A percentile compares a stretch with the other conserved stretches of the same genome.
Evolutionary conservation across 2,113 vertebrate genomes (phyloP).

Genomic region (Blennius ocellaris): DNA sequence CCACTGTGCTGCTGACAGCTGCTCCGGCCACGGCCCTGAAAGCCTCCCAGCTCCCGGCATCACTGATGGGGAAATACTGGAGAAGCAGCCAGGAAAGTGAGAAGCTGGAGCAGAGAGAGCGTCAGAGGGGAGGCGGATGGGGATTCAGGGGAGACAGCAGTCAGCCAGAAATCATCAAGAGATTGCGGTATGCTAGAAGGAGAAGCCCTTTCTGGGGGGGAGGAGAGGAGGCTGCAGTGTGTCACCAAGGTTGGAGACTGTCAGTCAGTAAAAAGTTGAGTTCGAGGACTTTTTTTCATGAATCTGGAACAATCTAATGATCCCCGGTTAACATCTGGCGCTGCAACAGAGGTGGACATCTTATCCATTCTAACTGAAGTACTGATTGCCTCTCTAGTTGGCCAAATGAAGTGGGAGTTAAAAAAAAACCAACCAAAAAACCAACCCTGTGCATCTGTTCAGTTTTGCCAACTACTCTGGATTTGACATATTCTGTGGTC

Average conservation of each 20-base stretch:
- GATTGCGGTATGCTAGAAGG: background rate
- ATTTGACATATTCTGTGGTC: too few species aligned
- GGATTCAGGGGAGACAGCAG: conserved; percentile 44
- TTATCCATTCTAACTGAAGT: background rate
- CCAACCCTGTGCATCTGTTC: too few species aligned
- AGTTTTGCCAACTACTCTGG: too few species aligned
- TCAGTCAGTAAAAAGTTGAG: background rate
- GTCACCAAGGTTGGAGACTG: background rate
- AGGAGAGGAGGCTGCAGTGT: background rate
- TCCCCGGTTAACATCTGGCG: background rate
- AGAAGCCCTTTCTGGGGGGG: background rate
- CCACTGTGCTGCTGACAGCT: conserved; percentile 66
- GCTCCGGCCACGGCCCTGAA: conserved; percentile 49
- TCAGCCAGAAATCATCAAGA: conserved; percentile 35
- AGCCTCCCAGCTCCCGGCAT: conserved; percentile 49
- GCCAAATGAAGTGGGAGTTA: background rate
- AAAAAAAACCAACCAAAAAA: too few species aligned
- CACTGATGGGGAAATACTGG: conserved; percentile 43
- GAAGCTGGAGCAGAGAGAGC: conserved; percentile 15
- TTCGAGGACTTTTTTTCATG: background rate
- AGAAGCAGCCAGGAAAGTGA: conserved; percentile 4
- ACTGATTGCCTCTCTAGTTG: background rate
- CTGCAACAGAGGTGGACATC: background rate
- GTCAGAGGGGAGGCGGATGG: conserved; percentile 6
- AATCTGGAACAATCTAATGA: background rate